Conservation (phyloP, 2,113 vertebrate genomes). For the Halichoerus grypus region DNA sequence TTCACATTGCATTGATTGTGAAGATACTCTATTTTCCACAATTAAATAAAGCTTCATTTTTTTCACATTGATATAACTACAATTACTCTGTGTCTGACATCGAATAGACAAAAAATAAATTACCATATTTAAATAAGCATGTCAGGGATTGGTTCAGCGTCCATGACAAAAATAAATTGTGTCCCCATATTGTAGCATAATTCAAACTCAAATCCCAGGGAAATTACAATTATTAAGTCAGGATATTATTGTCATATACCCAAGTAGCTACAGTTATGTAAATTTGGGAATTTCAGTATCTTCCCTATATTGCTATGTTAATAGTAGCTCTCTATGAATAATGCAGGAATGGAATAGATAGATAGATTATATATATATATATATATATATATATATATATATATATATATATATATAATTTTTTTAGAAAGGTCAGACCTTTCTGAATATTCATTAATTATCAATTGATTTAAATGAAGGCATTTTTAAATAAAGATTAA, state of each 20-base stretch:
- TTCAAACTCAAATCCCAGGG: background rate
- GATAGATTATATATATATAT: background rate
- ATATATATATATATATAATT: background rate
- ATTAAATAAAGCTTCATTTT: background rate
- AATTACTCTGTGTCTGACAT: background rate
- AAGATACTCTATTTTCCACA: background rate
- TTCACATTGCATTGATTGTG: background rate
- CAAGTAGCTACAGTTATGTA: background rate
- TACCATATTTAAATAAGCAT: background rate
- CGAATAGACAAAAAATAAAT: background rate
- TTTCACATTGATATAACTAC: background rate
- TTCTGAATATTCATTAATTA: background rate
- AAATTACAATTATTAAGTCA: background rate
- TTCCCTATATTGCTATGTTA: background rate
- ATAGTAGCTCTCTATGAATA: background rate
- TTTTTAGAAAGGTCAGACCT: background rate
- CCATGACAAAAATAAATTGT: background rate
- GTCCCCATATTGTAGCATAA: background rate
- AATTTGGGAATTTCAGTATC: background rate
- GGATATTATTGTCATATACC: background rate
- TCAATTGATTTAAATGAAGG: background rate
- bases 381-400: background rate
- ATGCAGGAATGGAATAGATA: background rate
- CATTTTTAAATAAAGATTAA: background rate
- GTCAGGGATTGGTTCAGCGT: background rate